These are phyloP conservation scores for Echiichthys vipera DNA, from an alignment of 2,797 vertebrate genomes.

Conservation along the genomic window DNA sequence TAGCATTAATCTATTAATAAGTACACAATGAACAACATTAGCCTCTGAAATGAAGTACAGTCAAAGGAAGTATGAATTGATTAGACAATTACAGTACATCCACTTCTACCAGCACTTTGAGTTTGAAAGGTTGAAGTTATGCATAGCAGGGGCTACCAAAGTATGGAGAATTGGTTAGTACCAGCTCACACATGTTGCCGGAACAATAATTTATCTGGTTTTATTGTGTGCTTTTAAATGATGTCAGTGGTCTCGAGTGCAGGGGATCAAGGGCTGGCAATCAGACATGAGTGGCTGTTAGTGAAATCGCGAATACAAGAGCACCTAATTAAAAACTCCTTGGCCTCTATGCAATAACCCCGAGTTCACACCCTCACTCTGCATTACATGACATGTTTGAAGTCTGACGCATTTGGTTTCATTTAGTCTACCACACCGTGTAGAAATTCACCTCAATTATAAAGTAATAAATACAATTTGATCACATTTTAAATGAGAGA, in stretches of 20 bases:
- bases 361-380: not conserved
- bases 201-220: slow-evolving; percentile 10
- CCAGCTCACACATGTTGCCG: not conserved
- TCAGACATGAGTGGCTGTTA: slow-evolving; percentile 48
- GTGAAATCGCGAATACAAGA: not conserved
- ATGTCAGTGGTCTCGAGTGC: not conserved
- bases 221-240: slow-evolving; percentile 3
- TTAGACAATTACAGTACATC: too few species aligned
- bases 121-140: too few species aligned
- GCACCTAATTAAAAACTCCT: slow-evolving; percentile 11
- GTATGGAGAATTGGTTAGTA: not conserved
- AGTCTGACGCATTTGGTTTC: not conserved
- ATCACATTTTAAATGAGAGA: not conserved
- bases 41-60: too few species aligned
- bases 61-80: too few species aligned
- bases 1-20: not conserved
- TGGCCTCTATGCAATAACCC: not conserved
- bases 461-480: too few species aligned
- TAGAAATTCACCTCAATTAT: too few species aligned
- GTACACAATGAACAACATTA: too few species aligned
- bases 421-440: not conserved
- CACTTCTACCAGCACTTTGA: too few species aligned
- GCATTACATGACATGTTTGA: not conserved
- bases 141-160: not conserved
- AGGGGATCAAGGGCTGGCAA: slow-evolving; percentile 28